Evolutionary conservation across 35 echinoderm and acorn worm species (phyloP).

Genomic region (Apostichopus parvimensis): DNA sequence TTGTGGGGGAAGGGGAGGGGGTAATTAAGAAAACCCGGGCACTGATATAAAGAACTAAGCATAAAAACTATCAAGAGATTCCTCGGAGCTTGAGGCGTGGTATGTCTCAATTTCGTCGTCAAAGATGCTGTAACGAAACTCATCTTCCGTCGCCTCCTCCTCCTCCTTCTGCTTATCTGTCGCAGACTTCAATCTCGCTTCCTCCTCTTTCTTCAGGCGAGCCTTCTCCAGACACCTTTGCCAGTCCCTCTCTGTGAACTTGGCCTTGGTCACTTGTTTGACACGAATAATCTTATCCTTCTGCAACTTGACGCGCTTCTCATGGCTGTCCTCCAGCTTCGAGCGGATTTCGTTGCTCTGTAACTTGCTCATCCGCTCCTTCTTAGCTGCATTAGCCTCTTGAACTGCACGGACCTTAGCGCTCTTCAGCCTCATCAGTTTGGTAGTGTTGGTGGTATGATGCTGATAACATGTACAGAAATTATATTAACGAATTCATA

Average conservation of each 20-base stretch:
- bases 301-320: background rate
- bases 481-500: too few relatives aligned
- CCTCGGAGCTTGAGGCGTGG: background rate
- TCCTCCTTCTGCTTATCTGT: background rate
- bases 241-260: background rate
- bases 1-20: background rate
- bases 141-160: background rate
- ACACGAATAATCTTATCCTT: background rate
- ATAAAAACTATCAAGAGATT: background rate
- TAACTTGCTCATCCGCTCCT: background rate
- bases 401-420: background rate
- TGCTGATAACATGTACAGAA: background rate
- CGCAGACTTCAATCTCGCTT: background rate
- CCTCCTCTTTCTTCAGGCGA: background rate
- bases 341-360: background rate
- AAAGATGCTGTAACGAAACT: background rate
- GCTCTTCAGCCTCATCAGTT: background rate
- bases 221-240: background rate
- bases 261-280: background rate
- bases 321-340: background rate
- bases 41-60: background rate
- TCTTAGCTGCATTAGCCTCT: background rate
- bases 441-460: background rate
- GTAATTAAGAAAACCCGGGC: background rate
- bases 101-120: background rate